Conservation (phyloP, 2,888 invertebrate genomes). For the Gortyna flavago region DNA sequence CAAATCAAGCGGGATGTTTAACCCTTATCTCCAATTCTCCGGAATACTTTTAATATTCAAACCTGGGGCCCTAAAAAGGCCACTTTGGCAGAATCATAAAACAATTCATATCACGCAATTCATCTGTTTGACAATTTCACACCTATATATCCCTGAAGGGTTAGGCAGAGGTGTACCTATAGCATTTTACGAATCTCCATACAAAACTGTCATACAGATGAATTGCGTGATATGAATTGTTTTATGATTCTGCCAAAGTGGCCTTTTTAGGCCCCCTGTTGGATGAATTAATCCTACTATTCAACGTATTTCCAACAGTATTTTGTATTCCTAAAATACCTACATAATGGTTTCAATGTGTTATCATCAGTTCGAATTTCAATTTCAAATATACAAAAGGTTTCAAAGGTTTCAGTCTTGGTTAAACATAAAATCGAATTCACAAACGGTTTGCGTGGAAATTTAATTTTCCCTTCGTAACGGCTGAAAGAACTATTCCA, state of each 20-base stretch:
- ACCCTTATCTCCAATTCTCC: slow-evolving; percentile 41
- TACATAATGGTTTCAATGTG: background rate
- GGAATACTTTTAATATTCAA: slow-evolving; percentile 37
- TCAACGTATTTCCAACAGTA: slow-evolving; percentile 6
- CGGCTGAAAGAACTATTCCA: slow-evolving; percentile 23
- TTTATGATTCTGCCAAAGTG: too few species aligned
- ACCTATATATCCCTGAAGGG: too few species aligned
- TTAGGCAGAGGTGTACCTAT: too few species aligned
- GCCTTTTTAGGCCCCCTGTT: too few species aligned
- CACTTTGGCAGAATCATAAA: too few species aligned
- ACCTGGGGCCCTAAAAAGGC: too few species aligned
- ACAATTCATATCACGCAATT: too few species aligned
- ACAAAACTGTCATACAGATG: too few species aligned
- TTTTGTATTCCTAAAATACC: slow-evolving; percentile 12
- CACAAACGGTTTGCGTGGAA: slow-evolving; percentile 7
- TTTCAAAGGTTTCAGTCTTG: slow-evolving; percentile 19
- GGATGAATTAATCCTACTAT: background rate
- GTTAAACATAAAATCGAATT: slow-evolving; percentile 19
- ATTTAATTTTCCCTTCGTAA: slow-evolving; percentile 30
- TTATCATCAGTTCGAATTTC: slow-evolving; percentile 12
- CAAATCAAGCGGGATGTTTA: slow-evolving; percentile 70
- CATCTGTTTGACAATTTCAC: too few species aligned
- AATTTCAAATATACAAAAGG: slow-evolving; percentile 18
- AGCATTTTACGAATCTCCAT: too few species aligned
- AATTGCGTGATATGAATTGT: too few species aligned